These are phyloP conservation scores for Calypte anna DNA, from an alignment of 2,113 vertebrate species.

Conservation along the genomic window DNA sequence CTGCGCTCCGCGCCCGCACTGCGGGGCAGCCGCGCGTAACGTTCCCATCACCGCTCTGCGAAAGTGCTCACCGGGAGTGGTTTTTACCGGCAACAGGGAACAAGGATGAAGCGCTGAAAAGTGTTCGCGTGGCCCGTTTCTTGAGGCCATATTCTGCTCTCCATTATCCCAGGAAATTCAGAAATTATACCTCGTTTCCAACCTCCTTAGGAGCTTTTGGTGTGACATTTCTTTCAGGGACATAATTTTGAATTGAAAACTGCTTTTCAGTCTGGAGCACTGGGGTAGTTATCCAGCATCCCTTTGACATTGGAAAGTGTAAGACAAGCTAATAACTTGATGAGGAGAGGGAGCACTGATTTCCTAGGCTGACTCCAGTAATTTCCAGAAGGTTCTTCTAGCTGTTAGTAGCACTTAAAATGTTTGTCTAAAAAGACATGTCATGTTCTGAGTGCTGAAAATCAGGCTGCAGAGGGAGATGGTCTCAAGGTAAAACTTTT, in stretches of 20 bases:
- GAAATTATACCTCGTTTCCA: background rate
- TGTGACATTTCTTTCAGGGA: background rate
- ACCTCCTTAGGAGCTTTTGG: background rate
- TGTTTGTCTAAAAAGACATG: accelerated
- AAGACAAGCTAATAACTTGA: background rate
- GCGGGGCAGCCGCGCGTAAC: accelerated
- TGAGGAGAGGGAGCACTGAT: background rate
- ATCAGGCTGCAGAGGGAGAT: constrained; percentile 54
- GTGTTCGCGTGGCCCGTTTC: accelerated
- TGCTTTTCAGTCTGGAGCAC: background rate
- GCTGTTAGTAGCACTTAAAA: background rate
- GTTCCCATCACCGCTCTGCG: accelerated
- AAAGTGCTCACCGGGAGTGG: accelerated
- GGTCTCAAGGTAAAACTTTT: background rate
- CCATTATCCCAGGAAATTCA: background rate
- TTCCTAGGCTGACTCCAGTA: background rate
- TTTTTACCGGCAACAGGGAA: accelerated
- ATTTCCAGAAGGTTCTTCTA: background rate
- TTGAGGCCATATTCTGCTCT: background rate
- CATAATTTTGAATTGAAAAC: background rate
- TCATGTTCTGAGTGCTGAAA: background rate
- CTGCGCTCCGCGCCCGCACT: background rate
- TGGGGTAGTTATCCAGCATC: background rate
- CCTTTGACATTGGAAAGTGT: accelerated
- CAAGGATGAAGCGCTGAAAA: accelerated